Evolutionary conservation across 2,797 vertebrate genomes (phyloP).

Genomic region (Fundulus diaphanus): DNA sequence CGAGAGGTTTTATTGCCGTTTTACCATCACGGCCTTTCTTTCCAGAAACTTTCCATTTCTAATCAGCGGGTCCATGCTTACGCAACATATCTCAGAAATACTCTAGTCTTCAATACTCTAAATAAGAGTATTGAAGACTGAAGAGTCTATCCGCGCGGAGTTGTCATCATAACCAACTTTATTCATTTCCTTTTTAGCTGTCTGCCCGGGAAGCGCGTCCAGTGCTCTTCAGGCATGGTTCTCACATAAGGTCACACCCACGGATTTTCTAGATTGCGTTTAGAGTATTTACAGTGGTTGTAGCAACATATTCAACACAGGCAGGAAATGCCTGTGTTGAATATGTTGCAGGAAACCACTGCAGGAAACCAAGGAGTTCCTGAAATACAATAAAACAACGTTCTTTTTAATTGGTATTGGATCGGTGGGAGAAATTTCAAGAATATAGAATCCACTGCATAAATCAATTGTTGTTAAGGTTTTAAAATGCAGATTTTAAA

Average conservation of each 20-base stretch:
- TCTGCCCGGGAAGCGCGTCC: neutral
- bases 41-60: slow-evolving; percentile 5
- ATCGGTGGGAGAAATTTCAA: neutral
- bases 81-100: neutral
- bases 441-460: neutral
- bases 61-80: neutral
- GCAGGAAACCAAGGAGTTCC: neutral
- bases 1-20: neutral
- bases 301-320: neutral
- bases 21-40: neutral
- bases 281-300: slow-evolving; percentile 7
- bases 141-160: neutral
- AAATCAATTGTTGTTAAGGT: neutral
- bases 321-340: too few relatives aligned
- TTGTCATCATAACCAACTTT: neutral
- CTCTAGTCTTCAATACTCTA: too few relatives aligned
- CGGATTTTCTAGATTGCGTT: slow-evolving; percentile 4
- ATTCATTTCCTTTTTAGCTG: slow-evolving; percentile 9
- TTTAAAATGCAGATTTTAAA: neutral
- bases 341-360: neutral
- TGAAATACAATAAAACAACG: neutral
- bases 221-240: neutral
- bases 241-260: neutral
- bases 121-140: neutral
- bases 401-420: neutral